Conservation (phyloP, 2,888 invertebrate genomes). For the Euclidia mi region DNA sequence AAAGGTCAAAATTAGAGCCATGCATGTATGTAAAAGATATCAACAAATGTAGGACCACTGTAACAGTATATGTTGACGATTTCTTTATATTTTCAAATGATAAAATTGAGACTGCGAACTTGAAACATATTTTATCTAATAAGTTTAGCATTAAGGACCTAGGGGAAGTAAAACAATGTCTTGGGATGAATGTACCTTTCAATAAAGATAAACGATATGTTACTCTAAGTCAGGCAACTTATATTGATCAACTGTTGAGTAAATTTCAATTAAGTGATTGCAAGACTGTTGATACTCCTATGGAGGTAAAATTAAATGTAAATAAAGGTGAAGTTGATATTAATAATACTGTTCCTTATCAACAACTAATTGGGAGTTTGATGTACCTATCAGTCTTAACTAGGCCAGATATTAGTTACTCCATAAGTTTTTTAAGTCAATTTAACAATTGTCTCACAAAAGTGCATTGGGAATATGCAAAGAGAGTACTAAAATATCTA, state of each 20-base stretch:
- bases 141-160: constrained; percentile 35
- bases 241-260: constrained; percentile 24
- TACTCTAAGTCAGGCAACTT: constrained; percentile 15
- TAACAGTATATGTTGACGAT: too few relatives aligned
- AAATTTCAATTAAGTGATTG: constrained; percentile 41
- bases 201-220: constrained; percentile 10
- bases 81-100: constrained; percentile 30
- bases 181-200: constrained; percentile 16
- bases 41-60: too few relatives aligned
- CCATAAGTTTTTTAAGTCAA: constrained; percentile 39
- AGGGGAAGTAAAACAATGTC: constrained; percentile 21
- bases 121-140: constrained; percentile 13
- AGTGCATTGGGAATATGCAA: too few relatives aligned
- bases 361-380: too few relatives aligned
- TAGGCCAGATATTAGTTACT: constrained; percentile 43
- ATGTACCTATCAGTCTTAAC: too few relatives aligned
- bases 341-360: too few relatives aligned
- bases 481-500: too few relatives aligned
- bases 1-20: too few relatives aligned
- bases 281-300: constrained; percentile 39
- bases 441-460: constrained; percentile 39
- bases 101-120: constrained; percentile 11
- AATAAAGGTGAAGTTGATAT: too few relatives aligned
- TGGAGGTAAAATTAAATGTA: constrained; percentile 38
- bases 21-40: too few relatives aligned